Evolutionary conservation across 2,113 vertebrate genomes (phyloP).

Genomic region (Prunella fulvescens): DNA sequence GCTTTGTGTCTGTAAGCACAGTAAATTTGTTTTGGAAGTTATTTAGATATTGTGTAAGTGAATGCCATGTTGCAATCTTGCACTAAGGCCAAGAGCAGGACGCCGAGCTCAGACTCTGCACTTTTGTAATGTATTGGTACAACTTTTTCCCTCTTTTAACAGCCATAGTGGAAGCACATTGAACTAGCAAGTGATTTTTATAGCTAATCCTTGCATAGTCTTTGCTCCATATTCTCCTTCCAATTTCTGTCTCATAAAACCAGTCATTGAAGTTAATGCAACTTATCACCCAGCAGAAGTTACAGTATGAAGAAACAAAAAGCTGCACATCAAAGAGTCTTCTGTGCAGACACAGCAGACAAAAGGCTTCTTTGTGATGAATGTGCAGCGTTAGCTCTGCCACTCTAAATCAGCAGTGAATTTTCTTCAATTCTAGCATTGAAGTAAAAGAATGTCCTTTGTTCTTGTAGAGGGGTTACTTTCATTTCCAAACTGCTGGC

Average conservation of each 20-base stretch:
- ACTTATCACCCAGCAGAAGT: slow-evolving; percentile 21
- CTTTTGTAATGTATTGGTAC: neutral
- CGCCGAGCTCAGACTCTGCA: fast-evolving
- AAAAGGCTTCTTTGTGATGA: slow-evolving; percentile 51
- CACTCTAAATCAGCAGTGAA: slow-evolving; percentile 4
- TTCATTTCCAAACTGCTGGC: slow-evolving; percentile 56
- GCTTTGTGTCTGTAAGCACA: neutral
- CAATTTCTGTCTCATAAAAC: neutral
- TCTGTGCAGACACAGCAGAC: slow-evolving; percentile 13
- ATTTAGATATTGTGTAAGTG: neutral
- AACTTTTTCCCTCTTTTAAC: neutral
- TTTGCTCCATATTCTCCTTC: neutral
- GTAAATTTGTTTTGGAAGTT: neutral
- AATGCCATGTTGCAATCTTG: neutral
- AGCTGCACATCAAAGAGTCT: slow-evolving; percentile 30
- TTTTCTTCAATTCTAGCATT: slow-evolving; percentile 21
- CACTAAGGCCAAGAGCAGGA: neutral
- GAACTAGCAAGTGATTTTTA: neutral
- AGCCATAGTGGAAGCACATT: neutral
- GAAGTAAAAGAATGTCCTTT: slow-evolving; percentile 51
- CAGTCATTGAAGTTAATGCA: neutral
- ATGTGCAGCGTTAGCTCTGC: slow-evolving; percentile 16
- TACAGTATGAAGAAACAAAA: slow-evolving; percentile 36
- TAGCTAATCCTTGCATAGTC: neutral
- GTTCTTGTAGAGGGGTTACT: slow-evolving; percentile 24